Evolutionary conservation across 1,140 invertebrate genomes (phyloP), one percentile per base, ranked within the genome.

Genomic region (Eueides isabella): DNA sequence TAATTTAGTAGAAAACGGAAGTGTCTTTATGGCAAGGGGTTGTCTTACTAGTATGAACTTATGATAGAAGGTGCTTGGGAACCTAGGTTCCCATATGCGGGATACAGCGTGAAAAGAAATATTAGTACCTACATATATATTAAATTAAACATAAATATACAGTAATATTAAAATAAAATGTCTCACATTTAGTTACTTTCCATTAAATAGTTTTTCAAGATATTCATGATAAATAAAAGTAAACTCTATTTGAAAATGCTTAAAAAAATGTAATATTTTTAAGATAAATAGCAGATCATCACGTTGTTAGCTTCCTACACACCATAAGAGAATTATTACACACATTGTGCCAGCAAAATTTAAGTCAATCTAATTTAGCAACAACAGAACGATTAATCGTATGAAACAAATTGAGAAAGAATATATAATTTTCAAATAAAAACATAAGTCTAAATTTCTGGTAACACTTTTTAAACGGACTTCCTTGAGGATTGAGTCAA

Each of bases 291-390:
- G 48, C 29, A 35, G 12, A 55, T 63, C 64, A 63, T 73, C 71
- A 55, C 48, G 44, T 69, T 76, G 70, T 77, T 74, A 77, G 68
- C 72, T 66, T 74, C 76, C 68, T 72, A 77, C 72, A 69, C 66
- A 69, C 67, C 33, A 72, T 64, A 64, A 64, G 67, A 74, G 71
- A 74, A 74, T 74, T 71, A 74, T 77, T 64, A 48, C 55, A 38
- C 63, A 55, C 55, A 74, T 64, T 71, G 55, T 77, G 72, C 72
- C 68, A 77, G 71, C 68, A 35, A 70, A 67, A 65, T 71, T 41
- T 41, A 61, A 74, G 64, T 74, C 76, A 77, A 77, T 71, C 61
- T 74, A 68, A 77, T 77, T 77, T 71, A 77, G 41, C 67, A 19
- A 29, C 41, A 55, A 48, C 44, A 55, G 38, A 64, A 62, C 72